A percentile compares a stretch with the other conserved stretches of the same genome.
Evolutionary conservation across 2,888 invertebrate species (phyloP).

Genomic region (Ernsta delagoae): DNA sequence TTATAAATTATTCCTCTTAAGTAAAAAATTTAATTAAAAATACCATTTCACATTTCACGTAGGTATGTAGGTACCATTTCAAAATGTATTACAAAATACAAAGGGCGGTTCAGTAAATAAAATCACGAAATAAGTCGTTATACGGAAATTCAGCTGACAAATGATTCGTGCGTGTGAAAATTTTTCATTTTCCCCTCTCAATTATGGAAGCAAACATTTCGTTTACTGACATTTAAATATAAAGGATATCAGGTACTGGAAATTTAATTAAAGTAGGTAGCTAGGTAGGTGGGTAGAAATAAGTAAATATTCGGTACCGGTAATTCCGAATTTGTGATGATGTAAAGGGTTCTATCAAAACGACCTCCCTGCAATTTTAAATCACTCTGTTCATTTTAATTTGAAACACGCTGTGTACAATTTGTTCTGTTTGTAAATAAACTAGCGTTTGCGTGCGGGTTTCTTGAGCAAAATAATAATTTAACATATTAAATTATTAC

Average conservation of each 20-base stretch:
- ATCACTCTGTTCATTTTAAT: not conserved
- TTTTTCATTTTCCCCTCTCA: slow-evolving; percentile 1
- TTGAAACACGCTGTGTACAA: not conserved
- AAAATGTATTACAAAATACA: slow-evolving; percentile 4
- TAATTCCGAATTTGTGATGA: not conserved
- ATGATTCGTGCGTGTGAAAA: slow-evolving; percentile 4
- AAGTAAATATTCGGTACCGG: not conserved
- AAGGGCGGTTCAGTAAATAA: not conserved
- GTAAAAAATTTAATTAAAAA: no score
- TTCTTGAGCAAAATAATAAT: no score
- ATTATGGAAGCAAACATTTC: slow-evolving; percentile 9
- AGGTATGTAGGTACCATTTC: not conserved
- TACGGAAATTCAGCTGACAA: slow-evolving; percentile 3
- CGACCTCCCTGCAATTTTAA: not conserved
- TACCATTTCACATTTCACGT: not conserved
- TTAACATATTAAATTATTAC: no score
- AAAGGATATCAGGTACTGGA: slow-evolving; percentile 11
- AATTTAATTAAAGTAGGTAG: not conserved
- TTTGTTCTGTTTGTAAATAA: not conserved
- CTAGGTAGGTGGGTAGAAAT: not conserved
- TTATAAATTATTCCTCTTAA: no score
- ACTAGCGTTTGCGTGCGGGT: not conserved
- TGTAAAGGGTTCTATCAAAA: not conserved
- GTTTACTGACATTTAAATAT: slow-evolving; percentile 6
- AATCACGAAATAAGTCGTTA: slow-evolving; percentile 10